Evolutionary conservation across 1,140 invertebrate genomes (phyloP).

Genomic region (Drosophila ercepeae): DNA sequence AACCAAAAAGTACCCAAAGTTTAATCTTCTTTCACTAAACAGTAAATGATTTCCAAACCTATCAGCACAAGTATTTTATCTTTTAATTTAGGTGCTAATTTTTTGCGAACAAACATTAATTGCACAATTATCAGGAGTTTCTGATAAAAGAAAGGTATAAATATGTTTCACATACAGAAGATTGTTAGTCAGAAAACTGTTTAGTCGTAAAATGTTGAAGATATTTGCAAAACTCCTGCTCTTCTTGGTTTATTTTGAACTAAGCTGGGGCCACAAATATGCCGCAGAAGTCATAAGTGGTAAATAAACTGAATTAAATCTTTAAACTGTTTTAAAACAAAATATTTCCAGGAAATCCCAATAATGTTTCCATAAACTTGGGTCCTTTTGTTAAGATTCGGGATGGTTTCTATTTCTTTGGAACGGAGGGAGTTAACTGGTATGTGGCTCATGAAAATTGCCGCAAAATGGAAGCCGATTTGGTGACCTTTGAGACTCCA

Average conservation of each 20-base stretch:
- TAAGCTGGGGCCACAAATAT: neutral
- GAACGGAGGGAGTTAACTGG: slow-evolving; percentile 26
- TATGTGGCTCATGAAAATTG: slow-evolving; percentile 30
- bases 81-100: neutral
- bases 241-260: neutral
- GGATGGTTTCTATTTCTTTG: slow-evolving; percentile 39
- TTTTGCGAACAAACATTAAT: neutral
- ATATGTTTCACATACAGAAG: neutral
- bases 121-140: neutral
- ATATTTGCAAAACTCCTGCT: neutral
- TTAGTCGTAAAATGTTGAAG: neutral
- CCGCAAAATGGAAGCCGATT: slow-evolving; percentile 9
- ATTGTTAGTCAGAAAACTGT: neutral
- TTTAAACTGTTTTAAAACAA: neutral
- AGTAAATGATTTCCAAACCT: neutral
- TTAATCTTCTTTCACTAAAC: neutral
- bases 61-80: neutral
- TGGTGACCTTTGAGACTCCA: slow-evolving; percentile 38
- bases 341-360: slow-evolving; percentile 10
- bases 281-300: neutral
- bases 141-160: neutral
- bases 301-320: neutral
- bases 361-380: neutral
- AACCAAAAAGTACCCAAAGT: neutral
- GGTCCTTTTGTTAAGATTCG: slow-evolving; percentile 25